Evolutionary conservation across 1,140 invertebrate species (phyloP).

Genomic region (Penaeus japonicus): DNA sequence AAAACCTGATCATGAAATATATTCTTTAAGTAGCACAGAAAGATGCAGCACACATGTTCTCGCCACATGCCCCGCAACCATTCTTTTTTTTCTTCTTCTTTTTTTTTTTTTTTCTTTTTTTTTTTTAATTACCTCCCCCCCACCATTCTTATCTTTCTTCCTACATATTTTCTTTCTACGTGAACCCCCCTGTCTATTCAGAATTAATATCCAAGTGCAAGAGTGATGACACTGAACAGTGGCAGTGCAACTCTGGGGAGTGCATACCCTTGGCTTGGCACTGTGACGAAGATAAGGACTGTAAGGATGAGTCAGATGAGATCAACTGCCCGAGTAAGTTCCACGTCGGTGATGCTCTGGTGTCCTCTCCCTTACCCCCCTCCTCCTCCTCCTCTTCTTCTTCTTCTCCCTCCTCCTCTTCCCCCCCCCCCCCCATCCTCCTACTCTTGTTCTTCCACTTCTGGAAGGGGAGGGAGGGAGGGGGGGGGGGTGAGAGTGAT

Average conservation of each 20-base stretch:
- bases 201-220: background rate
- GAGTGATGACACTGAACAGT: background rate
- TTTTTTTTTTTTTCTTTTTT: background rate
- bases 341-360: background rate
- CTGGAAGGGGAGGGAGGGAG: no score
- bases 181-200: background rate
- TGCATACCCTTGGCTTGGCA: slow-evolving; percentile 69
- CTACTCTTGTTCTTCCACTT: no score
- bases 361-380: background rate
- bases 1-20: no score
- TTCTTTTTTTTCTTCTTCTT: no score
- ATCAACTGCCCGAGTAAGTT: slow-evolving; percentile 50
- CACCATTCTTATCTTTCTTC: background rate
- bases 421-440: background rate
- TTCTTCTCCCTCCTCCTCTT: background rate
- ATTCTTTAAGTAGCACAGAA: no score
- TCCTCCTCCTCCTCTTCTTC: background rate
- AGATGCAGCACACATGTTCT: no score
- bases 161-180: background rate
- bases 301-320: slow-evolving; percentile 82
- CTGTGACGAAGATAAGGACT: slow-evolving; percentile 88
- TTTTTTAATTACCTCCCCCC: background rate
- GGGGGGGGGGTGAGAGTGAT: background rate
- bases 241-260: slow-evolving; percentile 2
- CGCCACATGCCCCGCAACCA: no score